Evolutionary conservation across 2,113 vertebrate species (phyloP), one percentile per base, ranked within the genome.

Genomic region (Sphaerodactylus townsendi): DNA sequence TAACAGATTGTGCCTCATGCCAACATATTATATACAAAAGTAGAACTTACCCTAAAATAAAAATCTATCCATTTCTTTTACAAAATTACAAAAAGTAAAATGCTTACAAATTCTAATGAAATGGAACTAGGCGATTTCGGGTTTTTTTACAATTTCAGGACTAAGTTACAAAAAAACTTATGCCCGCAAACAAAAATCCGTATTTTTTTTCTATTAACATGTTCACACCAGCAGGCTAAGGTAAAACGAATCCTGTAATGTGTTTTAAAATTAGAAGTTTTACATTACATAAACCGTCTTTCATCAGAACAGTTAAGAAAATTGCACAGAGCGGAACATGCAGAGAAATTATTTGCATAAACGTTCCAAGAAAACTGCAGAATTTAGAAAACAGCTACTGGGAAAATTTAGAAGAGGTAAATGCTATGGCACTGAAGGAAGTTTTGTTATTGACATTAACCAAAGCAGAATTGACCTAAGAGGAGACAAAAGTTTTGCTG

Each of bases 41-140:
- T 94, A 93, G 88, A 90, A 86, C 92, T 93, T 90, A 80, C 88
- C 88, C 79, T 93, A 94, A 95, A 95, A 95, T 93, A 89, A 96
- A 94, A 92, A 88, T 91, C 88, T 94, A 94, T 92, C 88, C 91
- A 93, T 91, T 85, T 33, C 88, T 56, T 65, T 82, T 83, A 79
- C 65, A 94, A 95, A 94, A 86, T 90, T 94, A 95, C 71, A 94
- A 95, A 78, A 95, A 94, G 93, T 92, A 94, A 96, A 95, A 93
- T 1, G 33, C 85, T 85, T 93, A 94, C 83, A 92, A 93, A 93
- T 84, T 85, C 80, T 88, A 92, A 92, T 91, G 89, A 93, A 94
- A 88, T 64, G 21, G 81, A 92, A 89, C 79, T 92, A 19, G 59
- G 25, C 83, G 87, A 76, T 92, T 72, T 30, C 21, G 25, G 50